Percentiles rank a stretch among this genome's conserved stretches.
Evolutionary conservation across 2,797 vertebrate species (phyloP).

Genomic region (Thripadectes ignobilis): DNA sequence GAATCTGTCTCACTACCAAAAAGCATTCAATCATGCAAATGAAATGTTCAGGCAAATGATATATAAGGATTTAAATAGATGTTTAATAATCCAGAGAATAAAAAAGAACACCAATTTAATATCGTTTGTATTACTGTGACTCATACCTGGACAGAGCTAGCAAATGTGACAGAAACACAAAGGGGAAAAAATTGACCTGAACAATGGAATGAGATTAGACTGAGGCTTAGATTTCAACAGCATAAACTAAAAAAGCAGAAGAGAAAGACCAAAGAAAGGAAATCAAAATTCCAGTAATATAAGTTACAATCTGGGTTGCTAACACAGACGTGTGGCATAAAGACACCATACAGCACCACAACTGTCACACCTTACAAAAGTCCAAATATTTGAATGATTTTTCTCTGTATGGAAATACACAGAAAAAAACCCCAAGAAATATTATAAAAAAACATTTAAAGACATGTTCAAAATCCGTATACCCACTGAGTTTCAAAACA

Average conservation of each 20-base stretch:
- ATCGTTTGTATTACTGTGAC: not conserved
- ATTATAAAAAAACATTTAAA: not conserved
- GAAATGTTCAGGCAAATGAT: not conserved
- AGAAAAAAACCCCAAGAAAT: not conserved
- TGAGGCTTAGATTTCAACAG: not conserved
- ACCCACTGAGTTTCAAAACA: not conserved
- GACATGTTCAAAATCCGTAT: not conserved
- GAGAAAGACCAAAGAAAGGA: not conserved
- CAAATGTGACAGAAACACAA: not conserved
- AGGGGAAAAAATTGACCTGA: not conserved
- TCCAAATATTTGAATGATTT: not conserved
- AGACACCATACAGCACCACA: not conserved
- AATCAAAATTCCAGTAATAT: not conserved
- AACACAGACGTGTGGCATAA: not conserved
- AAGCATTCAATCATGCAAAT: constrained; percentile 12
- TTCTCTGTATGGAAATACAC: not conserved
- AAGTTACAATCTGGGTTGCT: not conserved
- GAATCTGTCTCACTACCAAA: constrained; percentile 7
- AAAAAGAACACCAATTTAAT: constrained; percentile 10
- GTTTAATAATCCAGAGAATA: constrained; percentile 12
- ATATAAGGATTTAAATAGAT: constrained; percentile 34
- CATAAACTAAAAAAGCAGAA: not conserved
- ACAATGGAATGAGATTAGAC: not conserved
- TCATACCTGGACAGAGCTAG: not conserved
- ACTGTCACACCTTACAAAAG: not conserved